Conservation (phyloP, 2,797 vertebrate species). For the Anomalospiza imberbis region DNA sequence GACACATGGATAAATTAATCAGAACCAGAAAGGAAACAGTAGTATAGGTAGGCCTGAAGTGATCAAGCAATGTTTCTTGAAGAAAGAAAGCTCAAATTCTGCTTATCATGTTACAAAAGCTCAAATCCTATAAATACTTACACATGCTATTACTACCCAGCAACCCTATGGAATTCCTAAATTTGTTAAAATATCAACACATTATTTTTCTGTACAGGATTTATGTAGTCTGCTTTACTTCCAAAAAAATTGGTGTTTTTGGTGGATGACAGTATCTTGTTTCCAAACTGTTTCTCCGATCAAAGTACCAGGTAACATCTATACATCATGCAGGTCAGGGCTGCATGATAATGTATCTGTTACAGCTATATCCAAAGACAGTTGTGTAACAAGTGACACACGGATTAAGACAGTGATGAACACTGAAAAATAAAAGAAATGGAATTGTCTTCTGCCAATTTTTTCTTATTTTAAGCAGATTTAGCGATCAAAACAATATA, state of each 20-base stretch:
- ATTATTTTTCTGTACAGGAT: not conserved
- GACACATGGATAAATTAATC: not conserved
- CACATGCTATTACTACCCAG: not conserved
- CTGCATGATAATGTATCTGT: fast-evolving
- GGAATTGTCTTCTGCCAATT: not conserved
- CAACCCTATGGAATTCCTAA: not conserved
- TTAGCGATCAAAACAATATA: not conserved
- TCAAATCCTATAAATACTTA: not conserved
- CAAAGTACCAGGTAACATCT: not conserved
- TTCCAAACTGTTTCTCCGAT: not conserved
- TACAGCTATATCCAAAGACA: not conserved
- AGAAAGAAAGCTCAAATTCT: not conserved
- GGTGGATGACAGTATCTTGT: not conserved
- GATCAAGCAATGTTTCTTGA: not conserved
- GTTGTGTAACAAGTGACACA: not conserved
- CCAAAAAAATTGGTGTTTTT: not conserved
- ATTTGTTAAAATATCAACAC: not conserved
- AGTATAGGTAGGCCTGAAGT: not conserved
- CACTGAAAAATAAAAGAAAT: not conserved
- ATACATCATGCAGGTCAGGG: not conserved
- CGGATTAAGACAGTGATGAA: not conserved
- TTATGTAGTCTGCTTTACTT: not conserved
- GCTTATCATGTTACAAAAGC: not conserved
- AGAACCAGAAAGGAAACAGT: not conserved
- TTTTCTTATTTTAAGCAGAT: not conserved